Conservation (phyloP, 2,888 invertebrate species). For the Leptinotarsa juncta region DNA sequence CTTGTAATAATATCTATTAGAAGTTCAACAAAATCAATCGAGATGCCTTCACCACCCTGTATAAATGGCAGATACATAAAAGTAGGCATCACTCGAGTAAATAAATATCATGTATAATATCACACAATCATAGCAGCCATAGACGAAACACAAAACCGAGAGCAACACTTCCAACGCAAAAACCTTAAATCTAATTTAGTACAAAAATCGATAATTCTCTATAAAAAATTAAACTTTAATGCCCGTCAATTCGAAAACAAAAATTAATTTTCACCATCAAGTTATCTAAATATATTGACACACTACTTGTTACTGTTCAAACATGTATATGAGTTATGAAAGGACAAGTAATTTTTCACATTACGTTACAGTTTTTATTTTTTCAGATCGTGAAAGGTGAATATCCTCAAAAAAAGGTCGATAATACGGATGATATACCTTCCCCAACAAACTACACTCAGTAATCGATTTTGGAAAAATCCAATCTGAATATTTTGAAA, state of each 20-base stretch:
- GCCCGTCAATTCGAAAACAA: conserved; percentile 31
- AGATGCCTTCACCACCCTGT: conserved; percentile 20
- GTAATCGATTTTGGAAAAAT: too few species aligned
- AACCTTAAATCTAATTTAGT: conserved; percentile 33
- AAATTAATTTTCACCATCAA: conserved; percentile 7
- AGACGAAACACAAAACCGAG: conserved; percentile 31
- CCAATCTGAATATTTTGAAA: too few species aligned
- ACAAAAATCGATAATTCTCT: conserved; percentile 35
- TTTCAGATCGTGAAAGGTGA: background rate
- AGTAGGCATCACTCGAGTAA: conserved; percentile 28
- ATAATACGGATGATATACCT: too few species aligned
- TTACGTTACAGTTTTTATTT: background rate
- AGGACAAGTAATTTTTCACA: background rate
- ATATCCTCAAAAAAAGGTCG: too few species aligned
- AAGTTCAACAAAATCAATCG: background rate
- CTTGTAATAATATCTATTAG: background rate
- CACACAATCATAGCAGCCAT: conserved; percentile 47
- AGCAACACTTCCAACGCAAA: conserved; percentile 38
- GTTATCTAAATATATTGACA: conserved; percentile 33
- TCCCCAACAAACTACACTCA: too few species aligned
- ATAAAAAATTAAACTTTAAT: conserved; percentile 38
- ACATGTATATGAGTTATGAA: conserved; percentile 31
- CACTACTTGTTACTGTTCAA: conserved; percentile 21
- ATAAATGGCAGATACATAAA: conserved; percentile 11
- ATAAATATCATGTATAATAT: conserved; percentile 48